A percentile compares a stretch with the other conserved stretches of the same genome.
Evolutionary conservation across 2,113 vertebrate genomes (phyloP).

Genomic region (Verasper variegatus): DNA sequence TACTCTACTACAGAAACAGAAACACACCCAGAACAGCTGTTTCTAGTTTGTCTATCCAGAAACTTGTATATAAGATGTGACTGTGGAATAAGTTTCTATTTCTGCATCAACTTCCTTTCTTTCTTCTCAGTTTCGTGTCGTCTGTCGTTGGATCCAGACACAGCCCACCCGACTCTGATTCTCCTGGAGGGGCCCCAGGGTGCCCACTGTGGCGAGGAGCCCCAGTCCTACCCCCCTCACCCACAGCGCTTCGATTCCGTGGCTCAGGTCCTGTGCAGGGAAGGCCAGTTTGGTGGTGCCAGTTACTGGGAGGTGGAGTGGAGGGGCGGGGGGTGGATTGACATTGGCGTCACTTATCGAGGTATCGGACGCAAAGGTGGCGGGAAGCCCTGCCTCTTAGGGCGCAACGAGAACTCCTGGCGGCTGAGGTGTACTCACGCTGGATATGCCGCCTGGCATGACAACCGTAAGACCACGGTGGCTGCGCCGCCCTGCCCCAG

Average conservation of each 20-base stretch:
- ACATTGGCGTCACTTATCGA: slow-evolving; percentile 75
- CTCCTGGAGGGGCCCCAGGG: slow-evolving; percentile 68
- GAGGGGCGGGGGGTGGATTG: slow-evolving; percentile 76
- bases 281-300: slow-evolving; percentile 68
- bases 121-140: slow-evolving; percentile 55
- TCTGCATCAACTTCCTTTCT: background rate
- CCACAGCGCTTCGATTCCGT: slow-evolving; percentile 75
- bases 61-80: no score
- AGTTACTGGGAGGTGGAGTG: slow-evolving; percentile 84
- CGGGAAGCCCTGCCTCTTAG: slow-evolving; percentile 76
- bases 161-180: slow-evolving; percentile 74
- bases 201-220: slow-evolving; percentile 76
- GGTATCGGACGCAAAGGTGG: slow-evolving; percentile 74
- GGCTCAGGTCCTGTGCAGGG: slow-evolving; percentile 76
- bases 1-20: no score
- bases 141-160: slow-evolving; percentile 72
- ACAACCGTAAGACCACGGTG: slow-evolving; percentile 79
- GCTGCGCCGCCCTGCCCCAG: slow-evolving; percentile 69
- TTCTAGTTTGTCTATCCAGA: no score
- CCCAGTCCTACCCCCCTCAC: slow-evolving; percentile 68
- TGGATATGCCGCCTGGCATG: slow-evolving; percentile 80
- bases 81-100: no score
- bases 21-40: no score
- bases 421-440: slow-evolving; percentile 72
- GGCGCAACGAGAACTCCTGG: slow-evolving; percentile 81